A percentile compares a stretch with the other conserved stretches of the same genome.
Evolutionary conservation across 2,797 vertebrate species (phyloP).

Genomic region (Varecia variegata): DNA sequence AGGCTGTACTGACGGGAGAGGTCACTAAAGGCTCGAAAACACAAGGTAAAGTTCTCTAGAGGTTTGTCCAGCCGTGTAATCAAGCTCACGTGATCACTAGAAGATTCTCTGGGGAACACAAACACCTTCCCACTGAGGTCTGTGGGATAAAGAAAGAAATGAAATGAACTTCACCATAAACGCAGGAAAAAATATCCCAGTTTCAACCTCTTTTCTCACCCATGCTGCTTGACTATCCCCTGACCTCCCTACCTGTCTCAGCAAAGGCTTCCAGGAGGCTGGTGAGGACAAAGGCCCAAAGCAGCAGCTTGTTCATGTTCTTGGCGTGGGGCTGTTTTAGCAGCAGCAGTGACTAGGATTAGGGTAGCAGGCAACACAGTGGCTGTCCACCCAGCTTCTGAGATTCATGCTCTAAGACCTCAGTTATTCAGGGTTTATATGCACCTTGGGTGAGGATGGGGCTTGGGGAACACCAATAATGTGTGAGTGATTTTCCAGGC

Average conservation of each 20-base stretch:
- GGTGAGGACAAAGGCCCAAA: slow-evolving; percentile 81
- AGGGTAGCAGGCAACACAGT: not conserved
- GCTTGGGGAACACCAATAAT: not conserved
- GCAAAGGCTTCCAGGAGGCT: slow-evolving; percentile 78
- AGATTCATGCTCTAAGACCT: not conserved
- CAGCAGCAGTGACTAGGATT: not conserved
- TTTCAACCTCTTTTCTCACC: not conserved
- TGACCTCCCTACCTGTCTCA: slow-evolving; percentile 26
- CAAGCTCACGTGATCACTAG: slow-evolving; percentile 71
- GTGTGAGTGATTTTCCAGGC: not conserved
- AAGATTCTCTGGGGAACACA: slow-evolving; percentile 80
- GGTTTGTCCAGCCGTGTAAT: not conserved
- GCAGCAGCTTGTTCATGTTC: slow-evolving; percentile 70
- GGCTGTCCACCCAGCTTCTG: not conserved
- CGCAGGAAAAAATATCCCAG: not conserved
- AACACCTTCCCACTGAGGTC: slow-evolving; percentile 83
- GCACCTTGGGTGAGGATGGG: not conserved
- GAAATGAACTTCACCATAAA: not conserved
- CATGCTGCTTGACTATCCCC: not conserved
- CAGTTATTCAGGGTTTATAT: not conserved
- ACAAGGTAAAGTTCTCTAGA: slow-evolving; percentile 79
- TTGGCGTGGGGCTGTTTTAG: not conserved
- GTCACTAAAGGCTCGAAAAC: slow-evolving; percentile 79
- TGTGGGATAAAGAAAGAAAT: slow-evolving; percentile 39
- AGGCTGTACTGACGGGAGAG: slow-evolving; percentile 73